phyloP scores from a whole-genome alignment of 2,797 vertebrate genomes.

The Distichodus sexfasciatus region DNA sequence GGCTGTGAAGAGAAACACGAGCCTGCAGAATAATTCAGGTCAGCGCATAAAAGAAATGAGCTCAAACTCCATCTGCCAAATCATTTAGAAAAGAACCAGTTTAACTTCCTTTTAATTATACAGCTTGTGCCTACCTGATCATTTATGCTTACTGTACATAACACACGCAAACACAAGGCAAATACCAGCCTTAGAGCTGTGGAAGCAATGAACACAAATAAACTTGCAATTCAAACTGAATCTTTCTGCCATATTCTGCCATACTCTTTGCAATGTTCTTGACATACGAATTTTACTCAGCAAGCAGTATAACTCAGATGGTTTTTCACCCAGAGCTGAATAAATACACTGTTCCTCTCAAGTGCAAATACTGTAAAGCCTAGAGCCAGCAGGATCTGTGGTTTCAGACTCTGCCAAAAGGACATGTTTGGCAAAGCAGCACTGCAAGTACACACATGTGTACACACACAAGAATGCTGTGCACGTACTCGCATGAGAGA shows the following conservation, averaged over 20 bases:
- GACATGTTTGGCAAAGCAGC: slow-evolving; percentile 1
- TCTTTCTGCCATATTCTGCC: too few species aligned
- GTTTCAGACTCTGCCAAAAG: background rate
- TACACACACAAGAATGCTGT: background rate
- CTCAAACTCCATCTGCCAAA: background rate
- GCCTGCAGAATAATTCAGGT: too few species aligned
- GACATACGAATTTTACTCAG: slow-evolving; percentile 17
- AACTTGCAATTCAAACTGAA: too few species aligned
- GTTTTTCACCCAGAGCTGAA: slow-evolving; percentile 6
- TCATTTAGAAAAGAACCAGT: background rate
- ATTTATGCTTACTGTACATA: too few species aligned
- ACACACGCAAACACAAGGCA: too few species aligned
- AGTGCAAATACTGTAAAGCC: background rate
- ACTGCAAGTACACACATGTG: slow-evolving; percentile 9
- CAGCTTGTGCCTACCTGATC: too few species aligned
- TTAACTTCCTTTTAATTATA: background rate
- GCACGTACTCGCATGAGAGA: background rate
- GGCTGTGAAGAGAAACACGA: too few species aligned
- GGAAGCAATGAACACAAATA: too few species aligned
- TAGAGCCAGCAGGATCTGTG: background rate
- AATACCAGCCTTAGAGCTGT: too few species aligned
- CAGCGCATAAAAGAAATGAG: too few species aligned
- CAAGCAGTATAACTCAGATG: too few species aligned
- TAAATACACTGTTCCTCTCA: background rate
- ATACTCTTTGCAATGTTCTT: background rate